Base-by-base conservation (phyloP, 37 sponge, comb jelly and placozoan species). In the Ianthella basta region DNA sequence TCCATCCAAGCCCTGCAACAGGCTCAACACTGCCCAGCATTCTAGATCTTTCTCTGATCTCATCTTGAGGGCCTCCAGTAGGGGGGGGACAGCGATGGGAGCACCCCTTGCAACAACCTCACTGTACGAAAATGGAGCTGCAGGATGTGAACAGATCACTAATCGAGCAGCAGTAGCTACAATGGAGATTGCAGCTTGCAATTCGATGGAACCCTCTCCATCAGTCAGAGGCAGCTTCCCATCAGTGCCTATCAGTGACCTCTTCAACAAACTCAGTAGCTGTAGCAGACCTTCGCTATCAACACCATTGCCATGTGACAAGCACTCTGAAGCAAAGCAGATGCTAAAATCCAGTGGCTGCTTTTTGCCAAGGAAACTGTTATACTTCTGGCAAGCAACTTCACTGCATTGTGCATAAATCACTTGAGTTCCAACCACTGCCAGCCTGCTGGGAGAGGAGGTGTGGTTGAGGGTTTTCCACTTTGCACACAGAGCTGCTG, bases 351-450 rank as follows among this genome's bases (percentile, higher is more conserved):
- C n/a, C 53, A 41, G n/a, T 50, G 21, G 53, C 53, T 23, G 44
- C 53, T 75, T 75, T 19, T 3, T 41, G 44, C 38, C 78, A 41
- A 25, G 40, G 25, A 75, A 75, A 41, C 78, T 75, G 53, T 24
- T n/a, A n/a, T 23, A 41, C 78, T 75, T 24, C 13, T 44, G 8
- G 19, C 70, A 32, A 69, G 32, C 18, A 32, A 69, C 35, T 5
- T 1, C 2, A 69, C 4, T 18, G 35, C 34, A 32, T 33, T 30
- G 1, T n/a, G 34, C 35, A 69, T 2, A 18, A 69, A 35, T 6
- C 6, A 4, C 12, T 33, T 30, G 35, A 30, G 15, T 30, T 16
- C 70, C 70, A 69, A 13, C 70, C 70, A 69, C 33, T 69, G 12
- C 34, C 18, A 30, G 10, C 70, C 70, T 18, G 18, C 12, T 3